phyloP scores from a whole-genome alignment of 1,140 invertebrate genomes.

The Homarus americanus region DNA sequence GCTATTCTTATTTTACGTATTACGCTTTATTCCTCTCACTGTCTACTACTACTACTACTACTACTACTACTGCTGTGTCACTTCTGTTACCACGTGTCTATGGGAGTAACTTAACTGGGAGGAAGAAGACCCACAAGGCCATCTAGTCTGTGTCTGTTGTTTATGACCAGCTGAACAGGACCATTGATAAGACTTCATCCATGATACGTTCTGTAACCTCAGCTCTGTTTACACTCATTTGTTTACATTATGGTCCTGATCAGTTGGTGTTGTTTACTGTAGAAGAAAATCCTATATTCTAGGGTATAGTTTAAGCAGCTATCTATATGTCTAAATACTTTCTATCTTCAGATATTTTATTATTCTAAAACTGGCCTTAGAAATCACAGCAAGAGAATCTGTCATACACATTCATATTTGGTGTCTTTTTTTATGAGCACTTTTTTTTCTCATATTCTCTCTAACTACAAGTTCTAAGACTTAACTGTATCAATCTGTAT shows the following conservation, averaged over 20 bases:
- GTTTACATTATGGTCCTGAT: not conserved
- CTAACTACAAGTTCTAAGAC: not conserved
- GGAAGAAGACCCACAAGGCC: not conserved
- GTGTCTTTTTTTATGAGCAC: conserved; percentile 3
- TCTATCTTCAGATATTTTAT: not conserved
- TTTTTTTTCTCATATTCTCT: conserved; percentile 17
- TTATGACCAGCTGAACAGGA: not conserved
- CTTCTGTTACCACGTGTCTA: not conserved
- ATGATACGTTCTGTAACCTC: no score
- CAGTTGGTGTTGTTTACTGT: not conserved
- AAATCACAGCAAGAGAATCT: not conserved
- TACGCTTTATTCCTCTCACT: no score
- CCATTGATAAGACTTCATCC: not conserved
- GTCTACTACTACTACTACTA: no score
- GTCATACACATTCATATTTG: not conserved
- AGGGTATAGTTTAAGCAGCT: not conserved
- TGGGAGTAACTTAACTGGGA: not conserved
- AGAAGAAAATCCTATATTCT: not conserved
- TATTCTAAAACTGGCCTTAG: conserved; percentile 12
- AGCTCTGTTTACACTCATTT: not conserved
- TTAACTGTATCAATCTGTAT: conserved; percentile 13
- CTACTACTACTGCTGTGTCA: not conserved
- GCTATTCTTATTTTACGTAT: not conserved
- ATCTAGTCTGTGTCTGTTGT: not conserved
- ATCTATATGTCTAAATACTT: not conserved